A percentile compares a stretch with the other conserved stretches of the same genome.
Evolutionary conservation across 2,888 invertebrate species (phyloP).

Genomic region (Xylota sylvarum): DNA sequence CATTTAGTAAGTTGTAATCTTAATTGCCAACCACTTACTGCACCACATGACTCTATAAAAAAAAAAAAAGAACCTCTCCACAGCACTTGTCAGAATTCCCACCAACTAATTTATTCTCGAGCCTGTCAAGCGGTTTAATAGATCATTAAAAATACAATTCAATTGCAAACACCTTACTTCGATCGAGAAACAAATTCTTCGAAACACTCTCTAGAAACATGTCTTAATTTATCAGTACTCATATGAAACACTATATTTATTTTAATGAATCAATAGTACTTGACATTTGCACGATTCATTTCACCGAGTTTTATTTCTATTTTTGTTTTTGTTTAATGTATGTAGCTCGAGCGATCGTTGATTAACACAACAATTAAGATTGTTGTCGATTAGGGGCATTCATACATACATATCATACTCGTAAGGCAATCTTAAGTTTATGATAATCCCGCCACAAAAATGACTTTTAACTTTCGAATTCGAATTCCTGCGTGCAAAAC

Average conservation of each 20-base stretch:
- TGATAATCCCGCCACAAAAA: neutral
- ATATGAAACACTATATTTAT: neutral
- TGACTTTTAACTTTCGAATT: neutral
- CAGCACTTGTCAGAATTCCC: neutral
- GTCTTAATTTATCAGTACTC: slow-evolving; percentile 1
- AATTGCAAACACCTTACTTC: neutral
- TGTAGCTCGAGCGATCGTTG: neutral
- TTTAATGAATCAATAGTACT: slow-evolving; percentile 11
- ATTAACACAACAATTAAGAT: neutral
- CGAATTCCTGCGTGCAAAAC: neutral
- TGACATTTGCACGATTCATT: slow-evolving; percentile 2
- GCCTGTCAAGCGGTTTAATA: neutral
- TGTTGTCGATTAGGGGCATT: neutral
- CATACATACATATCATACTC: no score
- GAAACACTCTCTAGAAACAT: neutral
- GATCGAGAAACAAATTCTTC: neutral
- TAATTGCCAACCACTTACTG: neutral
- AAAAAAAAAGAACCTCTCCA: neutral
- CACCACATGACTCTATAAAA: neutral
- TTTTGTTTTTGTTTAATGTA: no score
- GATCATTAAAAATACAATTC: neutral
- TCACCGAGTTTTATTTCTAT: neutral
- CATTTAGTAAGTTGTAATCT: no score
- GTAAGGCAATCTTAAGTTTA: neutral
- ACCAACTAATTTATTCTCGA: neutral